Evolutionary conservation across 2,113 vertebrate genomes (phyloP).

Genomic region (Ceyx margarethae): DNA sequence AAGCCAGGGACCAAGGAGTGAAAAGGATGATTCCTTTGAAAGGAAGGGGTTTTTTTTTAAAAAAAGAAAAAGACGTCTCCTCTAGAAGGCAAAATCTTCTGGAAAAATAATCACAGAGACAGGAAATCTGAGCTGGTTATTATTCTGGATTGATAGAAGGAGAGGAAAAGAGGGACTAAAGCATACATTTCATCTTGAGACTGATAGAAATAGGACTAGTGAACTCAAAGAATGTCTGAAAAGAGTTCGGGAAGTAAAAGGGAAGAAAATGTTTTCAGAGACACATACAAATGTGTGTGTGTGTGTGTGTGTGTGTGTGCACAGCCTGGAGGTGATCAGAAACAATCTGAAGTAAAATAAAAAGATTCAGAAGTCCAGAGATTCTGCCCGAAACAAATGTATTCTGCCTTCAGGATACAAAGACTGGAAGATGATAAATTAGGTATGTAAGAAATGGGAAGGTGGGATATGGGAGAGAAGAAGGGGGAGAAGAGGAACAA

Average conservation of each 20-base stretch:
- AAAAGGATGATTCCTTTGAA: slow-evolving; percentile 30
- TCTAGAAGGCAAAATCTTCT: neutral
- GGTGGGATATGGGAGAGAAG: neutral
- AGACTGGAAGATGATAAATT: neutral
- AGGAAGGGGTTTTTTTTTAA: neutral
- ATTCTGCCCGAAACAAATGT: slow-evolving; percentile 41
- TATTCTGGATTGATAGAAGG: slow-evolving; percentile 28
- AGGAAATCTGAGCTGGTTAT: neutral
- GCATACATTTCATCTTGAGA: neutral
- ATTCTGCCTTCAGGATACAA: neutral
- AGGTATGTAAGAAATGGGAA: slow-evolving; percentile 20
- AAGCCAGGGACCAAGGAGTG: slow-evolving; percentile 5
- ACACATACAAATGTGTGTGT: neutral
- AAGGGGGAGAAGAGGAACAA: neutral
- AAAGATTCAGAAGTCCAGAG: slow-evolving; percentile 40
- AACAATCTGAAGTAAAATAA: slow-evolving; percentile 60
- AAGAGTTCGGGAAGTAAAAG: neutral
- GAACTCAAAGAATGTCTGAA: neutral
- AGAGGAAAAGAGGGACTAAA: slow-evolving; percentile 7
- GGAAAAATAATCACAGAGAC: neutral
- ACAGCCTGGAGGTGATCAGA: slow-evolving; percentile 48
- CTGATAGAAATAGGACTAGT: neutral
- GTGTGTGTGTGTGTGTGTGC: neutral
- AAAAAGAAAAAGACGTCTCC: neutral
- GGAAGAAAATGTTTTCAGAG: neutral